Base-by-base conservation (phyloP, 2,797 vertebrate species). In the Manis javanica region DNA sequence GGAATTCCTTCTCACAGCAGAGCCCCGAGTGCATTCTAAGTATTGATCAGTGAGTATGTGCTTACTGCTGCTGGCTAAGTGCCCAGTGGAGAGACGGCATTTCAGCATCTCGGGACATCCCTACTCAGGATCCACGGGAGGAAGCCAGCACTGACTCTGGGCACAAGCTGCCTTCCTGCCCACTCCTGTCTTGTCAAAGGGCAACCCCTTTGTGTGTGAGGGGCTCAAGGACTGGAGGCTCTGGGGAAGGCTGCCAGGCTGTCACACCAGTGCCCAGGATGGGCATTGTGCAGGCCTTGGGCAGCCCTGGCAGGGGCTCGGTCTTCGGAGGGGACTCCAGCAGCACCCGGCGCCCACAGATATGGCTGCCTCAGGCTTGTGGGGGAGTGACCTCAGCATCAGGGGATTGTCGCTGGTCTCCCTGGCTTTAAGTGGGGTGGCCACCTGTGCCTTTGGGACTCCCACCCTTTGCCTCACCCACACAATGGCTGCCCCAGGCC, bases 1-100 rank as follows among this genome's bases (percentile, higher is more conserved):
- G 94, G 95, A 94, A 82, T 90, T 87, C 66, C 90, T 87, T 90
- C 39, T 69, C 96, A 46, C 90, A 92, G 87, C 87, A 85, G 87
- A 79, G 61, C 29, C 84, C 64, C 14, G 2, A 11, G 71, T 0
- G 2, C 90, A n/a, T 69, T 85, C 66, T 3, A 34, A 64, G 81
- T 83, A 90, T 85, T 2, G 49, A 97, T 90, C 71, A 34, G 81
- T 37, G 5, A 5, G 37, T 42, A 1, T 18, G 63, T 57, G 96
- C 61, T 53, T 26, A 49, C 10, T 61, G 74, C 34, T 14, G 57
- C 86, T 23, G 0, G 39, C 26, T 2, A 82, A 2, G 26, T 1
- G 83, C 49, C 74, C 1, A 3, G 90, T 0, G 11, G 59, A 29
- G n/a, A 37, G 59, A 5, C 0, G 31, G 31, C 12, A 2, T 24